These are phyloP conservation scores for Luehdorfia chinensis DNA, from an alignment of 1,140 invertebrate genomes.

Conservation along the genomic window DNA sequence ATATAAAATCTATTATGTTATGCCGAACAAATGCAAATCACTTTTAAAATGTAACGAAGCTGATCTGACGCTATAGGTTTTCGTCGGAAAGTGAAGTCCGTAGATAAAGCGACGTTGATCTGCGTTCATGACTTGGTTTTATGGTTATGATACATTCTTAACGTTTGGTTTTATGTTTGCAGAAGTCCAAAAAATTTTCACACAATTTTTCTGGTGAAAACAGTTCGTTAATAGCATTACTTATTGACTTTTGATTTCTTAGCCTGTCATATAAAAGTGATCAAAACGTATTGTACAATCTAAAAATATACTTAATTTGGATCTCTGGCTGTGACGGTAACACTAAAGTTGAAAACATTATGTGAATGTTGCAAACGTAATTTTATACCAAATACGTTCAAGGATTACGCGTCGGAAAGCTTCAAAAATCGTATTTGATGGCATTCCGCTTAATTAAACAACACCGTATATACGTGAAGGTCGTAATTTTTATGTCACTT, in stretches of 20 bases:
- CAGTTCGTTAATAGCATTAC: too few relatives aligned
- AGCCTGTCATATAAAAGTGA: too few relatives aligned
- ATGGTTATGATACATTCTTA: too few relatives aligned
- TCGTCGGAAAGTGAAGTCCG: not conserved
- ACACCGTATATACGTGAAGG: constrained; percentile 38
- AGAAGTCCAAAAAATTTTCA: too few relatives aligned
- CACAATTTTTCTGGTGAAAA: too few relatives aligned
- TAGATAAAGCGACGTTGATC: constrained; percentile 11
- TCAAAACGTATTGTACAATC: too few relatives aligned
- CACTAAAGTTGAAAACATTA: too few relatives aligned
- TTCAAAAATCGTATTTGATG: constrained; percentile 27
- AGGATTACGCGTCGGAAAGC: not conserved
- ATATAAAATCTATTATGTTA: constrained; percentile 31
- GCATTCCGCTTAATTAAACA: constrained; percentile 27
- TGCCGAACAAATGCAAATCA: constrained; percentile 35
- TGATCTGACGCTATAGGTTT: constrained; percentile 20
- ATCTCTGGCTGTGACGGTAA: too few relatives aligned
- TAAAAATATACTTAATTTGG: too few relatives aligned
- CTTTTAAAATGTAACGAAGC: constrained; percentile 18
- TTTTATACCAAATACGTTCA: not conserved
- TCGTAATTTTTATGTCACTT: constrained; percentile 63
- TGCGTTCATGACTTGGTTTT: constrained; percentile 1
- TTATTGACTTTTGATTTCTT: too few relatives aligned
- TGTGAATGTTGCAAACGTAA: not conserved
- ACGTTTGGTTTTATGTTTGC: not conserved